Percentiles rank a stretch among this genome's conserved stretches.
Conservation (phyloP, 2,113 vertebrate genomes). For the Leptobrachium ailaonicum region DNA sequence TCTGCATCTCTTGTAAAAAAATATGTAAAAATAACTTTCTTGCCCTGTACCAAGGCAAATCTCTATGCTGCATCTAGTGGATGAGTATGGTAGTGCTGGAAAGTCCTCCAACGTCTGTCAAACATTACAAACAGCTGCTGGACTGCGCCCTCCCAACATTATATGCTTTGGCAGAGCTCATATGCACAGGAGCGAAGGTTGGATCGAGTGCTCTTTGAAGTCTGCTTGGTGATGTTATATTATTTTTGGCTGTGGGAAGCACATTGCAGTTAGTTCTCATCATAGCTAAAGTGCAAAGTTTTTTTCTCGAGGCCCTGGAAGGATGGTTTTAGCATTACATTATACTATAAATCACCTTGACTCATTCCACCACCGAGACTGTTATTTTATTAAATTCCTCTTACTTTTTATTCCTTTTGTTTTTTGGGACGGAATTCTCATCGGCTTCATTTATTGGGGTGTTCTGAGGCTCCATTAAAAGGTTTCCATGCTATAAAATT, state of each 20-base stretch:
- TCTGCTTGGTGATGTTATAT: constrained; percentile 75
- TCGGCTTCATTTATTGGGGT: constrained; percentile 4
- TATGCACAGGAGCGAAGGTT: constrained; percentile 74
- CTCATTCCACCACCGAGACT: constrained; percentile 47
- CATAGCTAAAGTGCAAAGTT: constrained; percentile 61
- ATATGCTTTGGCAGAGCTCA: constrained; percentile 70
- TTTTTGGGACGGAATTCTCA: background rate
- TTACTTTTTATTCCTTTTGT: constrained; percentile 41
- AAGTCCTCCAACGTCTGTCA: constrained; percentile 68
- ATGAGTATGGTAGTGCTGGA: constrained; percentile 27
- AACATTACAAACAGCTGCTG: constrained; percentile 64
- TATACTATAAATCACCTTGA: constrained; percentile 68
- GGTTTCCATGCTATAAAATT: background rate
- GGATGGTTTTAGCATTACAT: constrained; percentile 69
- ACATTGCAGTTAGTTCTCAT: constrained; percentile 71
- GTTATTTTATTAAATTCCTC: constrained; percentile 56
- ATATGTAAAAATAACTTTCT: background rate
- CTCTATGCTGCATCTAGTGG: constrained; percentile 65
- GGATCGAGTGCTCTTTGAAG: constrained; percentile 74
- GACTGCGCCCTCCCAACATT: constrained; percentile 57
- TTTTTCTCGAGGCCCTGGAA: constrained; percentile 64
- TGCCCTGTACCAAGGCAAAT: background rate
- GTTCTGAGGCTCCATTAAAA: constrained; percentile 2
- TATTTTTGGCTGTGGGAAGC: constrained; percentile 88
- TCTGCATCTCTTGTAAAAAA: background rate